Evolutionary conservation across 1,140 invertebrate species (phyloP).

Genomic region (Heterodera carotae): DNA sequence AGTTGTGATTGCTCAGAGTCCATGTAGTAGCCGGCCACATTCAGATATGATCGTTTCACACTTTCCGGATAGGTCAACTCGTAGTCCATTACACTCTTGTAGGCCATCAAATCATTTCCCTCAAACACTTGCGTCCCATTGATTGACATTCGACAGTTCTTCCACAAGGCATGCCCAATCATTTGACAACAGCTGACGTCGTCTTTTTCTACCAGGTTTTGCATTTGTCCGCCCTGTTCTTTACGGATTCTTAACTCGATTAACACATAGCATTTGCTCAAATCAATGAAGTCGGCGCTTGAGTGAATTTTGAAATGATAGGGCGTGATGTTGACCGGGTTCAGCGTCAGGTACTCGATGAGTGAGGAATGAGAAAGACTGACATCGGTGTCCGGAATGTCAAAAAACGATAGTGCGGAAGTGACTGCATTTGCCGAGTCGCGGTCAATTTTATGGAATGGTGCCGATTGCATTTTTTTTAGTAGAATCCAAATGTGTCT

Average conservation of each 20-base stretch:
- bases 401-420: slow-evolving; percentile 9
- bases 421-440: slow-evolving; percentile 13
- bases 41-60: slow-evolving; percentile 27
- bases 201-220: slow-evolving; percentile 1
- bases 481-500: slow-evolving; percentile 14
- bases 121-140: slow-evolving; percentile 17
- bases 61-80: slow-evolving; percentile 12
- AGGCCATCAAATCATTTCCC: slow-evolving; percentile 14
- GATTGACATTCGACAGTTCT: slow-evolving; percentile 18
- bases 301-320: slow-evolving; percentile 26
- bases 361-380: neutral
- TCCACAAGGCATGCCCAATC: slow-evolving; percentile 15
- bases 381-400: slow-evolving; percentile 24
- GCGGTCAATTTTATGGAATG: slow-evolving; percentile 15
- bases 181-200: slow-evolving; percentile 11
- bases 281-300: slow-evolving; percentile 16
- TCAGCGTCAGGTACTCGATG: slow-evolving; percentile 5
- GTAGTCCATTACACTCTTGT: slow-evolving; percentile 24
- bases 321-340: slow-evolving; percentile 13
- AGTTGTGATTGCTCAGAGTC: too few relatives aligned
- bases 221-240: slow-evolving; percentile 10
- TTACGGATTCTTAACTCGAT: slow-evolving; percentile 14
- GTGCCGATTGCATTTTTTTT: slow-evolving; percentile 8
- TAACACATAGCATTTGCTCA: slow-evolving; percentile 18
- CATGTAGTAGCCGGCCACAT: too few relatives aligned